Percentiles rank a stretch among this genome's conserved stretches.
phyloP scores from a whole-genome alignment of 2,888 invertebrate genomes.

The Mythimna loreyi region DNA sequence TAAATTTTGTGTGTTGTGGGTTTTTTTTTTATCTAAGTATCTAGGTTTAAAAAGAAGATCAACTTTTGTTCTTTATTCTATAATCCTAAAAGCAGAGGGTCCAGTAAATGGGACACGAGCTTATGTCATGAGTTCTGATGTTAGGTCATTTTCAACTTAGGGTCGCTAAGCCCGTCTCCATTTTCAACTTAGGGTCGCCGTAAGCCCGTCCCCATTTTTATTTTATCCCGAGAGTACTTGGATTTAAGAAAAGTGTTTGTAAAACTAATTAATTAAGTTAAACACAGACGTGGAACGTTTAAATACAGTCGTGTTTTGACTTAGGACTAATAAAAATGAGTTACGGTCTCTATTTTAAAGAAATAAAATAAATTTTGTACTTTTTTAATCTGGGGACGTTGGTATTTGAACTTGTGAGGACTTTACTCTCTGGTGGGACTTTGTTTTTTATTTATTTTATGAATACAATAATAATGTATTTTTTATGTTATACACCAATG shows the following conservation, averaged over 20 bases:
- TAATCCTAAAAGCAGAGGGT: neutral
- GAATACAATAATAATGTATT: no score
- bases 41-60: neutral
- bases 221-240: slow-evolving; percentile 17
- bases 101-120: slow-evolving; percentile 56
- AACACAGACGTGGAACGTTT: slow-evolving; percentile 31
- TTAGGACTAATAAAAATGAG: slow-evolving; percentile 43
- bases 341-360: slow-evolving; percentile 19
- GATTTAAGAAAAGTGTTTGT: slow-evolving; percentile 41
- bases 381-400: neutral
- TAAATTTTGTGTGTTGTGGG: no score
- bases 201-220: slow-evolving; percentile 40
- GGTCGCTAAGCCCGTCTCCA: slow-evolving; percentile 34
- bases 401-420: slow-evolving; percentile 9
- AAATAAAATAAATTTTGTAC: slow-evolving; percentile 5
- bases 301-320: slow-evolving; percentile 43
- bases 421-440: neutral
- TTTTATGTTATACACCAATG: no score
- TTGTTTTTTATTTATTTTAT: neutral
- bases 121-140: slow-evolving; percentile 49
- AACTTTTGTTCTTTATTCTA: neutral
- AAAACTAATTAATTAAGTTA: slow-evolving; percentile 51
- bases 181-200: slow-evolving; percentile 43
- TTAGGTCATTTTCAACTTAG: slow-evolving; percentile 43
- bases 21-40: no score